These are phyloP conservation scores for Pachyramphus minor DNA, from an alignment of 2,113 vertebrate genomes.

Conservation along the genomic window DNA sequence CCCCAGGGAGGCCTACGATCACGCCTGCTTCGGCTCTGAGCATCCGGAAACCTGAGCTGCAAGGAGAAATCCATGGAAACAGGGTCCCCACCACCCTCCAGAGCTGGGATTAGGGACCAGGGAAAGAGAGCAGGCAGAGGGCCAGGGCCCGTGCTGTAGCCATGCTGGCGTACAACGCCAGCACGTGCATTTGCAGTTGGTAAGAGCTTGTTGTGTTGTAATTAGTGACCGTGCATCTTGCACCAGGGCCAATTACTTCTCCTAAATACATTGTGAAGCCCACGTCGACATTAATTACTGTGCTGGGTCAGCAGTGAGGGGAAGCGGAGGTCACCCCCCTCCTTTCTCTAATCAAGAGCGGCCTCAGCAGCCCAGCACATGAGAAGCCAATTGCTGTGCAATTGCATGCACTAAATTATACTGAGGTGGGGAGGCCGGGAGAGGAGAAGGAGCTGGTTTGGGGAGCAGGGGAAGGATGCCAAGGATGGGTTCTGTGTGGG, in stretches of 20 bases:
- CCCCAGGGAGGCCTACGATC: background rate
- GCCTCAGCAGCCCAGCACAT: conserved; percentile 26
- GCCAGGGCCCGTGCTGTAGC: background rate
- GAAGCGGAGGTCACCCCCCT: conserved; percentile 36
- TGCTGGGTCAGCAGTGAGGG: conserved; percentile 33
- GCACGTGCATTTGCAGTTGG: conserved; percentile 13
- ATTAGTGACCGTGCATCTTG: conserved; percentile 50
- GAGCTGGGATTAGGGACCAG: background rate
- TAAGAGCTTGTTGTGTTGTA: conserved; percentile 37
- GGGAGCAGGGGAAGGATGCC: conserved; percentile 5
- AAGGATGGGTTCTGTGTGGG: background rate
- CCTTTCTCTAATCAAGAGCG: conserved; percentile 22
- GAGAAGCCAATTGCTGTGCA: conserved; percentile 50
- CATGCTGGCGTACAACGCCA: background rate
- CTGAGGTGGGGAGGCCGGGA: background rate
- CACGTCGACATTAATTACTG: conserved; percentile 56
- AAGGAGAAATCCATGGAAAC: conserved; percentile 51
- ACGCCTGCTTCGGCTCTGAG: background rate
- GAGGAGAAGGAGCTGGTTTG: conserved; percentile 9
- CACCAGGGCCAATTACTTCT: conserved; percentile 53
- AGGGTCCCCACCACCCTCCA: background rate
- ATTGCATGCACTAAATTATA: conserved; percentile 41
- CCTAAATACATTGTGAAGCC: conserved; percentile 54
- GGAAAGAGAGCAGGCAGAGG: background rate
- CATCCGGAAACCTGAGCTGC: conserved; percentile 37